Conservation (phyloP, 2,888 invertebrate genomes). For the Heteromurus nitidus region DNA sequence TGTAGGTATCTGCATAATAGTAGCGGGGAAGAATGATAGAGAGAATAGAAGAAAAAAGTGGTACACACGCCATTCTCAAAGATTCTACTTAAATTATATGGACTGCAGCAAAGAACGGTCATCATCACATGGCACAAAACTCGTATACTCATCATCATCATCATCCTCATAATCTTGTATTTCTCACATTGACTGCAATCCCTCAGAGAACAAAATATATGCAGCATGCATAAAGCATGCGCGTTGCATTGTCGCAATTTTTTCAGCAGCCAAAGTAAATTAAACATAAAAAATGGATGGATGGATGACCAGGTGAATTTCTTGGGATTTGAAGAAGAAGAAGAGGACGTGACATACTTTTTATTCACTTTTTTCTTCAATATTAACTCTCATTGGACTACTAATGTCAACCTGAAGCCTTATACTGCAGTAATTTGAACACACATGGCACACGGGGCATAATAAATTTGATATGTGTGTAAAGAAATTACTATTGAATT, state of each 20-base stretch:
- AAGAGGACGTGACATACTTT: slow-evolving; percentile 52
- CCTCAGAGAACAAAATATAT: slow-evolving; percentile 4
- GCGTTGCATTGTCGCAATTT: slow-evolving; percentile 12
- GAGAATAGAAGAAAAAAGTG: slow-evolving; percentile 13
- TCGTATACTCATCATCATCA: slow-evolving; percentile 23
- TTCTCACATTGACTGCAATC: slow-evolving; percentile 3
- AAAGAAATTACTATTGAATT: not conserved
- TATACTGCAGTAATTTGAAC: too few relatives aligned
- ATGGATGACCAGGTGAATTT: too few relatives aligned
- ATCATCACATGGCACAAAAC: slow-evolving; percentile 21
- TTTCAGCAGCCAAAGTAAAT: slow-evolving; percentile 13
- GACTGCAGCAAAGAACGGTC: slow-evolving; percentile 32
- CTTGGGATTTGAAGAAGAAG: slow-evolving; percentile 5
- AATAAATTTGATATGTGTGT: not conserved
- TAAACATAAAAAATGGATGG: slow-evolving; percentile 33
- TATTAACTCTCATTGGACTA: slow-evolving; percentile 25
- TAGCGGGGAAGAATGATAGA: not conserved
- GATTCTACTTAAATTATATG: not conserved
- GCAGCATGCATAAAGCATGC: too few relatives aligned
- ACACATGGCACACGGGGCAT: not conserved
- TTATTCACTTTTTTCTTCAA: slow-evolving; percentile 1
- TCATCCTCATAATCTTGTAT: not conserved
- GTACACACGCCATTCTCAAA: slow-evolving; percentile 40
- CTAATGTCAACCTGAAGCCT: slow-evolving; percentile 38
- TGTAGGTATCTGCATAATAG: not conserved